Percentiles rank a stretch among this genome's conserved stretches.
Conservation (phyloP, 1,140 invertebrate genomes). For the Doryteuthis pealeii region DNA sequence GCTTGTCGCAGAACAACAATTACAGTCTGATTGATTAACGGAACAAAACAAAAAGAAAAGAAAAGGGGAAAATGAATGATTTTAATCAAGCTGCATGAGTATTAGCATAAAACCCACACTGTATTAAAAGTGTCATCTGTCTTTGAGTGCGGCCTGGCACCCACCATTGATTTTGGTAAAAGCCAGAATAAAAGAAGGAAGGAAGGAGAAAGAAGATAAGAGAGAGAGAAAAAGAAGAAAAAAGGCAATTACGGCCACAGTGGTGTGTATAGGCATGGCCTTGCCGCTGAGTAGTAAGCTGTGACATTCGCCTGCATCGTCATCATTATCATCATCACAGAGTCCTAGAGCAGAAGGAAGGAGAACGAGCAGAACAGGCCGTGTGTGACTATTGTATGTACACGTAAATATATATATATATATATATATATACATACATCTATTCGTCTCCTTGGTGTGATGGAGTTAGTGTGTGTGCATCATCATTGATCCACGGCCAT, state of each 20-base stretch:
- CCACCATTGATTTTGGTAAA: constrained; percentile 20
- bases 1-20: constrained; percentile 22
- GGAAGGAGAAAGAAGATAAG: too few relatives aligned
- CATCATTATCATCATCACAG: background rate
- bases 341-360: too few relatives aligned
- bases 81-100: constrained; percentile 11
- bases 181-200: constrained; percentile 15
- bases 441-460: too few relatives aligned
- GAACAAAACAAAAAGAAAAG: constrained; percentile 13
- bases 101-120: constrained; percentile 23
- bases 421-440: too few relatives aligned
- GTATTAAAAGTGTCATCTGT: constrained; percentile 31
- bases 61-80: too few relatives aligned
- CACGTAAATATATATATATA: too few relatives aligned
- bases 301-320: background rate
- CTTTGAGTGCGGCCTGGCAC: constrained; percentile 19
- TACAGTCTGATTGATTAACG: constrained; percentile 18
- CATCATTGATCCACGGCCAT: constrained; percentile 1
- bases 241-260: constrained; percentile 4
- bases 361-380: too few relatives aligned
- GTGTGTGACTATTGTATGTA: too few relatives aligned
- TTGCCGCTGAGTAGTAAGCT: constrained; percentile 3
- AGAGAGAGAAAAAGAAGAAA: background rate
- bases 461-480: background rate
- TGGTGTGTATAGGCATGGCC: constrained; percentile 18